A percentile compares a stretch with the other conserved stretches of the same genome.
Evolutionary conservation across 1,140 invertebrate genomes (phyloP).

Genomic region (Liolophura sinensis): DNA sequence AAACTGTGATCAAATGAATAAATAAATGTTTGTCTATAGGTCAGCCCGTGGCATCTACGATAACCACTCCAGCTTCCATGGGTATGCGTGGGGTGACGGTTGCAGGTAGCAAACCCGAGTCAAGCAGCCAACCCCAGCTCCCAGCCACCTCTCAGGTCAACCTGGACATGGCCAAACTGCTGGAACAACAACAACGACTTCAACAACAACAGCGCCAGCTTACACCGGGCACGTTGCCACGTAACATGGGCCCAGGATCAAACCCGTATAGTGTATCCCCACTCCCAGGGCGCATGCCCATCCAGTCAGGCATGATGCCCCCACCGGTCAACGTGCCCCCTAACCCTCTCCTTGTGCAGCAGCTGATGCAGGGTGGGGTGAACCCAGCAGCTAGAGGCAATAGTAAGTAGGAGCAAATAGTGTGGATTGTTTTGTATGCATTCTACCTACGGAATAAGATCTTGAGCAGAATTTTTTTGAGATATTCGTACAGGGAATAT

Average conservation of each 20-base stretch:
- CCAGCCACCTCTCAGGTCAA: constrained; percentile 12
- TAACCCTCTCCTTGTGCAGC: constrained; percentile 39
- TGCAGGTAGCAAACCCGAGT: not conserved
- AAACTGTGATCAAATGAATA: too few species aligned
- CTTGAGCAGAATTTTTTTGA: too few species aligned
- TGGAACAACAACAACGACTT: constrained; percentile 26
- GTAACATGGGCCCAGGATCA: not conserved
- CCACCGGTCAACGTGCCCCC: constrained; percentile 18
- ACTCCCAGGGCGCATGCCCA: not conserved
- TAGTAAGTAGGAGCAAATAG: too few species aligned
- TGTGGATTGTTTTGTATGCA: too few species aligned
- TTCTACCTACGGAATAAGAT: too few species aligned
- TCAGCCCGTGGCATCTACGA: not conserved
- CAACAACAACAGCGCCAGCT: constrained; percentile 18
- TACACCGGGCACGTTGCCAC: not conserved
- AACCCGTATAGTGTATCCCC: not conserved
- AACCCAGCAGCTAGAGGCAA: constrained; percentile 21
- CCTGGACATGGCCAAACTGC: constrained; percentile 27
- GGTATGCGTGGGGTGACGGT: not conserved
- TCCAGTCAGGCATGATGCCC: constrained; percentile 22
- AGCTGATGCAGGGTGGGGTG: constrained; percentile 34
- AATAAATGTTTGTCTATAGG: too few species aligned
- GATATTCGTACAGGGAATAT: too few species aligned
- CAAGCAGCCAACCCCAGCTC: constrained; percentile 17
- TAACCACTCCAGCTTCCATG: not conserved